These are phyloP conservation scores for Coptodon bakossiorum DNA, from an alignment of 2,113 vertebrate species.

Conservation along the genomic window DNA sequence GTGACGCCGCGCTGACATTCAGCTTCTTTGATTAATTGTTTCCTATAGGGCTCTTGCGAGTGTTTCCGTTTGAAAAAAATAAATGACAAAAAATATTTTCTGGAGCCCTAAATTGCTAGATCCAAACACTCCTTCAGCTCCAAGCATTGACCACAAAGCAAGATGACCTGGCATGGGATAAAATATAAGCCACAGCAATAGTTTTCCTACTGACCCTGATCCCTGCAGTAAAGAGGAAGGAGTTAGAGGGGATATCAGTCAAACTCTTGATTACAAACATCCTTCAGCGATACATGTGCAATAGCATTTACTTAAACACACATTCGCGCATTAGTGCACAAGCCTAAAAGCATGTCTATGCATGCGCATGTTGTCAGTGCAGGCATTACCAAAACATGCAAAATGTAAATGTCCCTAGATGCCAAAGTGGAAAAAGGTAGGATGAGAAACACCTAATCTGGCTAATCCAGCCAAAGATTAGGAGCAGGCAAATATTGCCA, in stretches of 20 bases:
- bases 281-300: neutral
- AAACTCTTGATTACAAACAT: slow-evolving; percentile 43
- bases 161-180: neutral
- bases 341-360: neutral
- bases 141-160: neutral
- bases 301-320: neutral
- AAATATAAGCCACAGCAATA: neutral
- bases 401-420: slow-evolving; percentile 22
- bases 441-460: slow-evolving; percentile 34
- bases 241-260: slow-evolving; percentile 15
- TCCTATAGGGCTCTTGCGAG: slow-evolving; percentile 16
- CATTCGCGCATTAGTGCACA: neutral
- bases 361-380: neutral
- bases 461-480: slow-evolving; percentile 53
- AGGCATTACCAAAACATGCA: neutral
- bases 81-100: neutral
- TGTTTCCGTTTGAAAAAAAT: neutral
- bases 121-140: neutral
- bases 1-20: slow-evolving; percentile 27
- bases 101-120: neutral
- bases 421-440: slow-evolving; percentile 41
- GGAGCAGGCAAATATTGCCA: slow-evolving; percentile 43
- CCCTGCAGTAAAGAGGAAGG: neutral
- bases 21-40: slow-evolving; percentile 33
- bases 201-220: slow-evolving; percentile 24